Percentiles rank a stretch among this genome's conserved stretches.
These are phyloP conservation scores for Oligia fasciuncula DNA, from an alignment of 2,888 invertebrate genomes.

Conservation along the genomic window DNA sequence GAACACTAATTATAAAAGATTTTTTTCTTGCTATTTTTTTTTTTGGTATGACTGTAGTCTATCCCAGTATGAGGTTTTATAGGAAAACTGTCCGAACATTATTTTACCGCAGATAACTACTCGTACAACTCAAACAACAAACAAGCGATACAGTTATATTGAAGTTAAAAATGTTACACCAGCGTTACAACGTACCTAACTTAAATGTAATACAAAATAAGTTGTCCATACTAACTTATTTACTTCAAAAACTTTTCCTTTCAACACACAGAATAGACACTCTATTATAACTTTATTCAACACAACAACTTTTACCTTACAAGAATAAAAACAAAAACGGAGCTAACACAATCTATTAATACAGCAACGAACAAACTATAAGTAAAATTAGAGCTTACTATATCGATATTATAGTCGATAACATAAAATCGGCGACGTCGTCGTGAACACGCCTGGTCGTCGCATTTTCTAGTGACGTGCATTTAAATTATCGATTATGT, in stretches of 20 bases:
- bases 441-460: conserved; percentile 61
- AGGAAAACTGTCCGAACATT: not conserved
- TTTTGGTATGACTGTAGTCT: not conserved
- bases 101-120: not conserved
- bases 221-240: conserved; percentile 7
- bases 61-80: not conserved
- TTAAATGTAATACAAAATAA: conserved; percentile 32
- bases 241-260: conserved; percentile 19
- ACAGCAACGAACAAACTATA: conserved; percentile 48
- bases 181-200: not conserved
- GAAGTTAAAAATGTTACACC: not conserved
- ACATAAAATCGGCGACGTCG: conserved; percentile 58
- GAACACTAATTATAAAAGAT: too few species aligned
- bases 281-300: conserved; percentile 26
- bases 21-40: not conserved
- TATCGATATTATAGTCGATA: conserved; percentile 61
- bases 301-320: conserved; percentile 2
- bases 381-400: conserved; percentile 56
- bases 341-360: conserved; percentile 53
- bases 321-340: conserved; percentile 28
- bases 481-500: conserved; percentile 77
- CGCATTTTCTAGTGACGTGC: conserved; percentile 73
- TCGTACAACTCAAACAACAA: not conserved
- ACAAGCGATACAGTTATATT: not conserved
- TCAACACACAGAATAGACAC: not conserved